Conservation (phyloP, 2,797 vertebrate species). For the Botia almorhae region DNA sequence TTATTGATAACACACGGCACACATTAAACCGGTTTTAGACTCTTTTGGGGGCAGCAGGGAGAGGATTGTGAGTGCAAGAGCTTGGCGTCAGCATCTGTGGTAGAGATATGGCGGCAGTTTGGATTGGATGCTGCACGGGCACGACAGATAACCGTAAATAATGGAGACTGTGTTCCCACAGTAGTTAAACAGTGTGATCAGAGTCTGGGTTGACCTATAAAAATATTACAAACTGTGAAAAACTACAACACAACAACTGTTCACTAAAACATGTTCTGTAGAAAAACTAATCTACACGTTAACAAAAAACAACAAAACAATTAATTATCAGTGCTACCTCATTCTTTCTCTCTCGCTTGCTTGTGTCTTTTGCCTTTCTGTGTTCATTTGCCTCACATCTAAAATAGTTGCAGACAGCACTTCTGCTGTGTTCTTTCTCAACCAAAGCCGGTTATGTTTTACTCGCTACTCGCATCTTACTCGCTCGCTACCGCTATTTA, state of each 20-base stretch:
- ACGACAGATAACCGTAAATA: constrained; percentile 33
- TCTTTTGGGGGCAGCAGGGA: constrained; percentile 30
- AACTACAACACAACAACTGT: background rate
- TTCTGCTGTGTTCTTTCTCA: too few relatives aligned
- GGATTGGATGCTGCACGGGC: constrained; percentile 25
- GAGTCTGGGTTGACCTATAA: background rate
- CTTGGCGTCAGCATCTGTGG: constrained; percentile 26
- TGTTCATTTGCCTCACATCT: too few relatives aligned
- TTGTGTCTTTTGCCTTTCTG: too few relatives aligned
- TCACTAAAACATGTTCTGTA: too few relatives aligned
- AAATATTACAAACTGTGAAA: constrained; percentile 3
- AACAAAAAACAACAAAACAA: too few relatives aligned
- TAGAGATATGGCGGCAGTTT: constrained; percentile 28
- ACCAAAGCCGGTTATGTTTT: too few relatives aligned
- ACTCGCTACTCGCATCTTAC: too few relatives aligned
- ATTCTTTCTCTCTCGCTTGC: too few relatives aligned
- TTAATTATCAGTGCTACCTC: too few relatives aligned
- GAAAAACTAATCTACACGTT: too few relatives aligned
- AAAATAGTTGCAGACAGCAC: too few relatives aligned
- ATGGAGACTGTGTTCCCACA: constrained; percentile 9
- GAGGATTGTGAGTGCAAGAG: constrained; percentile 29
- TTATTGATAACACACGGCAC: constrained; percentile 37
- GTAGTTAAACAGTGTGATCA: constrained; percentile 9
- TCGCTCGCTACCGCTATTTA: too few relatives aligned
- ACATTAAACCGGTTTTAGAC: constrained; percentile 29